Conservation (phyloP, 1,140 invertebrate species). For the Bombus sibiricus region DNA sequence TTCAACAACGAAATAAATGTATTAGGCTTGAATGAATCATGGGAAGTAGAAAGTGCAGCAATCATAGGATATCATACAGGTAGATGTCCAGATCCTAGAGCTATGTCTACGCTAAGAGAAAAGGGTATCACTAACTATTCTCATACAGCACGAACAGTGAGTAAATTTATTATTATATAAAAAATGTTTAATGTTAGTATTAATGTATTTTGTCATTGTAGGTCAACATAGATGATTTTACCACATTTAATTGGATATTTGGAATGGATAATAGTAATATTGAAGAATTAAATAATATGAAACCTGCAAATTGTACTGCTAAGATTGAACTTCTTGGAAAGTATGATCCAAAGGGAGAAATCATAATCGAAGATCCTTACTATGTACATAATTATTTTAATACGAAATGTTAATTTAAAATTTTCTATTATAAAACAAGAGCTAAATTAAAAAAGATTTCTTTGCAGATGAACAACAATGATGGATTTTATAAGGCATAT, state of each 20-base stretch:
- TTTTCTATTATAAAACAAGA: not conserved
- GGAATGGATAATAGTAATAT: constrained; percentile 96
- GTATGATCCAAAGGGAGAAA: constrained; percentile 90
- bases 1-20: constrained; percentile 88
- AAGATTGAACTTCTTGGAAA: constrained; percentile 90
- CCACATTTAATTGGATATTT: constrained; percentile 93
- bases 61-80: constrained; percentile 92
- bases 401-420: not conserved
- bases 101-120: constrained; percentile 87
- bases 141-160: constrained; percentile 89
- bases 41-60: constrained; percentile 94
- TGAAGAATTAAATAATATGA: constrained; percentile 85
- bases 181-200: not conserved
- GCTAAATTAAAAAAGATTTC: constrained; percentile 36
- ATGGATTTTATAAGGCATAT: constrained; percentile 88
- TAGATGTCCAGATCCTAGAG: constrained; percentile 89
- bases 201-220: constrained; percentile 71
- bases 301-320: constrained; percentile 86
- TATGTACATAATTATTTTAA: constrained; percentile 85
- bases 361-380: constrained; percentile 94
- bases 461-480: constrained; percentile 83
- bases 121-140: constrained; percentile 87
- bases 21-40: constrained; percentile 84
- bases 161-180: constrained; percentile 15
- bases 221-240: constrained; percentile 89